Evolutionary conservation across 53 echinoderm and acorn worm genomes (phyloP).

Genomic region (Arbacia lixula): DNA sequence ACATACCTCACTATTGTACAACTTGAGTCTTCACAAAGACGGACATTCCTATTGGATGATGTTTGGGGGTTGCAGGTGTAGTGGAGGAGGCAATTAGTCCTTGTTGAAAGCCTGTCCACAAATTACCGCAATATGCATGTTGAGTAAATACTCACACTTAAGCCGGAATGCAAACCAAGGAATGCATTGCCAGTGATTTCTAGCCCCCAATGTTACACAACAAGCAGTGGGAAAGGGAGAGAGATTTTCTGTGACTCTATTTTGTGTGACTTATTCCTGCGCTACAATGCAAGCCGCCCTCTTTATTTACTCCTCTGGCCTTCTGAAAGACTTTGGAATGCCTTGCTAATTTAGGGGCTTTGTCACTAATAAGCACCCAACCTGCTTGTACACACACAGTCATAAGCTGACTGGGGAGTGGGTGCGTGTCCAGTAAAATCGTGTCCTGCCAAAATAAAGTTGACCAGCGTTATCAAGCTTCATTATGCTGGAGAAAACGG

Average conservation of each 20-base stretch:
- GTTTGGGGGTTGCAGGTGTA: no score
- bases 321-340: conserved; percentile 3
- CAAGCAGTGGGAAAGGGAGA: not conserved
- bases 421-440: not conserved
- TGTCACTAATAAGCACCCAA: conserved; percentile 28
- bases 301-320: conserved; percentile 1
- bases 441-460: no score
- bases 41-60: no score
- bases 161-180: conserved; percentile 22
- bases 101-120: conserved; percentile 15
- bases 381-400: not conserved
- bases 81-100: conserved; percentile 15
- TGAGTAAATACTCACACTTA: conserved; percentile 13
- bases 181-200: not conserved
- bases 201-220: not conserved
- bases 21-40: no score
- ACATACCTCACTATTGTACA: no score
- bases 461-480: no score
- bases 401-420: not conserved
- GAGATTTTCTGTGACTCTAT: not conserved
- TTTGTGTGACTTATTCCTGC: not conserved
- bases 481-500: no score
- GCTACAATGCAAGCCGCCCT: not conserved
- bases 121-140: conserved; percentile 32
- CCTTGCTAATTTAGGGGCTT: conserved; percentile 40